Percentiles rank a stretch among this genome's conserved stretches.
phyloP scores from a whole-genome alignment of 2,113 vertebrate genomes.

The Anguilla japonica region DNA sequence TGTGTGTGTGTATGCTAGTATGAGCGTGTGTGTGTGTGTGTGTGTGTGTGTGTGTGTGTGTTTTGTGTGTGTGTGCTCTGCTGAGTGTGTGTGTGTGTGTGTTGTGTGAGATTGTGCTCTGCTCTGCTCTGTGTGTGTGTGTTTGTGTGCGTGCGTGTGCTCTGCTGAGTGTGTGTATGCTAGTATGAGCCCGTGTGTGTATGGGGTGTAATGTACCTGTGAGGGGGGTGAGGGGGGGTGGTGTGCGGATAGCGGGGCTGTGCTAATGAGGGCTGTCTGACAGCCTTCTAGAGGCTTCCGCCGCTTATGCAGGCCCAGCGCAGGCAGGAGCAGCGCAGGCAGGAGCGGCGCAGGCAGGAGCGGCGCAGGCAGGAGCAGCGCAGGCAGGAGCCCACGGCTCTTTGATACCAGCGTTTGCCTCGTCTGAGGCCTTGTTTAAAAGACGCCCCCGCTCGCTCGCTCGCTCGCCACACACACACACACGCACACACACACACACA shows the following conservation, averaged over 20 bases:
- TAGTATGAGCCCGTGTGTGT: constrained; percentile 27
- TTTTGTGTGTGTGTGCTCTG: constrained; percentile 23
- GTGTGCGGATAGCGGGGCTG: constrained; percentile 29
- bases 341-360: constrained; percentile 34
- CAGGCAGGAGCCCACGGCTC: constrained; percentile 31
- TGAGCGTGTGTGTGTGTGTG: constrained; percentile 38
- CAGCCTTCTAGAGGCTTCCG: constrained; percentile 44
- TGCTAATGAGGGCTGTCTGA: constrained; percentile 56
- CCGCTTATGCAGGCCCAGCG: constrained; percentile 19
- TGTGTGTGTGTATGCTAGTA: constrained; percentile 29
- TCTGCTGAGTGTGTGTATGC: constrained; percentile 24
- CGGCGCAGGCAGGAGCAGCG: constrained; percentile 29
- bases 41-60: constrained; percentile 56
- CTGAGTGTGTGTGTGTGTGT: constrained; percentile 23
- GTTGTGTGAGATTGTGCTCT: constrained; percentile 30
- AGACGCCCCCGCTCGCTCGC: not conserved
- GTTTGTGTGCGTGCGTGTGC: constrained; percentile 29
- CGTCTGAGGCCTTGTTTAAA: not conserved
- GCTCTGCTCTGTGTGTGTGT: too few species aligned
- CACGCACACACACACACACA: not conserved
- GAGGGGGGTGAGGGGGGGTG: constrained; percentile 33
- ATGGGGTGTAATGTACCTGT: constrained; percentile 33
- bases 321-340: constrained; percentile 33
- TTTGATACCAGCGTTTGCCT: constrained; percentile 37
- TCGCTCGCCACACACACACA: not conserved